Evolutionary conservation across 2,888 invertebrate genomes (phyloP), one percentile per base, ranked within the genome.

Genomic region (Drosophila ustulata): DNA sequence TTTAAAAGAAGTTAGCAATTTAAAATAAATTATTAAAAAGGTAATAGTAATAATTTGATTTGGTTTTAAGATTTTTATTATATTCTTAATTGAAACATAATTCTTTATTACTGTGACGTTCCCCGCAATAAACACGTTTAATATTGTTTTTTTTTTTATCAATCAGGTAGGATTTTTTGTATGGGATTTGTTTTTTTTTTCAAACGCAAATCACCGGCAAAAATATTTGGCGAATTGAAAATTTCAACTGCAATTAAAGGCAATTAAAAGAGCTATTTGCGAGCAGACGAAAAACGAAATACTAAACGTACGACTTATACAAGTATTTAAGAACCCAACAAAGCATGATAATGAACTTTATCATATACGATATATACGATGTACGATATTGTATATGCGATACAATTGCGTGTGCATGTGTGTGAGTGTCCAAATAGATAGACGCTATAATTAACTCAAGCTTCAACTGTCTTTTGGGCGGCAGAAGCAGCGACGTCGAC

Each of bases 341-440:
- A 70, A 61, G 67, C 63, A 45, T 59, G 55, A 78, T 71, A 80
- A 84, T 82, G 68, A 84, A 75, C 75, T 66, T 80, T 73, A 68
- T 75, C 67, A 73, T 37, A 46, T 46, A 37, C 28, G 23, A 11
- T 25, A 51, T 4, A 37, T 2, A 37, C 25, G 25, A 25, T 6
- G 7, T 30, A 32, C 4, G 13, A 30, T 18, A 18, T 18, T 18
- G 18, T 18, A 18, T 18, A 18, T 18, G 18, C 18, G 18, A 18
- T 18, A 18, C 30, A 7, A 30, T 13, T 41, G 41, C 34, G 34
- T 34, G 4, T 11, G 32, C 8, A 9, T 34, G 34, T 13, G 37
- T 58, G 18, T 55, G 57, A 46, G 41, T 69, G 57, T 26, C 45
- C 23, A 55, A 59, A 69, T 71, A 66, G 56, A 61, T 11, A 66